Conservation (phyloP, 2,797 vertebrate species). For the Steatocranus sp. region DNA sequence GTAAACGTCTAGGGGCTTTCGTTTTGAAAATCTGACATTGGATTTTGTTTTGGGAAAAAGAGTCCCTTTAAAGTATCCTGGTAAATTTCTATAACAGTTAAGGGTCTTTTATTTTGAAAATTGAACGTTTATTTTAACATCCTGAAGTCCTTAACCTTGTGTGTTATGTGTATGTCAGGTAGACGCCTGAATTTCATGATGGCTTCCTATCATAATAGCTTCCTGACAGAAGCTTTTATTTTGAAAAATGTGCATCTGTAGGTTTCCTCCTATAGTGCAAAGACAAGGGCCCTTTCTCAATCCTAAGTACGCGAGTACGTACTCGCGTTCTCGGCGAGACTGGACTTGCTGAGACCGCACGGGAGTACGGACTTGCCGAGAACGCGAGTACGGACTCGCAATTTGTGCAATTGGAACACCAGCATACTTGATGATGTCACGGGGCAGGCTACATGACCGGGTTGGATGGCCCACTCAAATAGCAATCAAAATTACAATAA, state of each 20-base stretch:
- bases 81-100: not conserved
- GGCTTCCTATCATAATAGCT: not conserved
- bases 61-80: not conserved
- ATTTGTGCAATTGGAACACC: too few species aligned
- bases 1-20: not conserved
- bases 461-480: too few species aligned
- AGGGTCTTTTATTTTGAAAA: not conserved
- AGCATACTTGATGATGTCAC: too few species aligned
- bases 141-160: not conserved
- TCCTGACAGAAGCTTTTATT: not conserved
- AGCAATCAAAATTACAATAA: too few species aligned
- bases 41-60: not conserved
- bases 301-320: too few species aligned
- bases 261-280: not conserved
- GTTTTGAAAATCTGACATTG: not conserved
- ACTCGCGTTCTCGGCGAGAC: too few species aligned
- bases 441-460: too few species aligned
- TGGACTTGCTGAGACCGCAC: too few species aligned
- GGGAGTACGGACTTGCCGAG: too few species aligned
- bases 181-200: not conserved
- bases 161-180: not conserved
- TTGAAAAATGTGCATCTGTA: not conserved
- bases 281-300: too few species aligned
- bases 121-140: not conserved
- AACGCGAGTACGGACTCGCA: too few species aligned